A percentile compares a stretch with the other conserved stretches of the same genome.
Evolutionary conservation across 2,113 vertebrate genomes (phyloP).

Genomic region (Zootoca vivipara): DNA sequence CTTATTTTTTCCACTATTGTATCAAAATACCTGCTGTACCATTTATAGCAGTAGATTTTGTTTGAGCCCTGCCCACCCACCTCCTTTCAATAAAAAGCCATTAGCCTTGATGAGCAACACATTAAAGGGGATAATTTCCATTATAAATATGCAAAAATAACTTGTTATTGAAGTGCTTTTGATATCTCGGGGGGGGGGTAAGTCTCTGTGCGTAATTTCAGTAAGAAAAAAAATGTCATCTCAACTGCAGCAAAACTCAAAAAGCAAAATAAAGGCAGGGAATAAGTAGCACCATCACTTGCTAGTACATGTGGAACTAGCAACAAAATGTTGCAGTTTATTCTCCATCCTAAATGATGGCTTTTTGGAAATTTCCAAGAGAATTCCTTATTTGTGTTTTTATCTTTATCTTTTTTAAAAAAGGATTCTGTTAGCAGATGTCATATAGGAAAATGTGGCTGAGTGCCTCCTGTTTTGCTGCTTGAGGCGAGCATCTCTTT

Average conservation of each 20-base stretch:
- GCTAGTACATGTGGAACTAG: background rate
- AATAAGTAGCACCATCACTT: background rate
- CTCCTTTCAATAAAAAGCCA: background rate
- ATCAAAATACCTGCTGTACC: background rate
- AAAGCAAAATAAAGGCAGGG: background rate
- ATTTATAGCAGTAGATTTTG: background rate
- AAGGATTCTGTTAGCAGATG: too few relatives aligned
- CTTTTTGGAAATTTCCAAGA: background rate
- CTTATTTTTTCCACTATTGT: background rate
- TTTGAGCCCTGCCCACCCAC: too few relatives aligned
- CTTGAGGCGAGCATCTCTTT: too few relatives aligned
- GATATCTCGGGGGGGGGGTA: background rate
- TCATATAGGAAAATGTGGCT: too few relatives aligned
- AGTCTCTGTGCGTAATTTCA: background rate
- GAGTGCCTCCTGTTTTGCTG: too few relatives aligned
- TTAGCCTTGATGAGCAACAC: background rate
- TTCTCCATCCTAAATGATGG: background rate
- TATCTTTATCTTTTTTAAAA: too few relatives aligned
- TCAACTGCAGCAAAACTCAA: background rate
- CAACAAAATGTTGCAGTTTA: background rate
- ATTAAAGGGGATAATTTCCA: background rate
- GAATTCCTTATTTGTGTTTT: too few relatives aligned
- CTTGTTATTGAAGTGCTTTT: background rate
- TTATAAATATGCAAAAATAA: background rate
- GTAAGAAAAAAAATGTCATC: background rate